phyloP scores from a whole-genome alignment of 1,140 invertebrate species.

The Drosophila orena region DNA sequence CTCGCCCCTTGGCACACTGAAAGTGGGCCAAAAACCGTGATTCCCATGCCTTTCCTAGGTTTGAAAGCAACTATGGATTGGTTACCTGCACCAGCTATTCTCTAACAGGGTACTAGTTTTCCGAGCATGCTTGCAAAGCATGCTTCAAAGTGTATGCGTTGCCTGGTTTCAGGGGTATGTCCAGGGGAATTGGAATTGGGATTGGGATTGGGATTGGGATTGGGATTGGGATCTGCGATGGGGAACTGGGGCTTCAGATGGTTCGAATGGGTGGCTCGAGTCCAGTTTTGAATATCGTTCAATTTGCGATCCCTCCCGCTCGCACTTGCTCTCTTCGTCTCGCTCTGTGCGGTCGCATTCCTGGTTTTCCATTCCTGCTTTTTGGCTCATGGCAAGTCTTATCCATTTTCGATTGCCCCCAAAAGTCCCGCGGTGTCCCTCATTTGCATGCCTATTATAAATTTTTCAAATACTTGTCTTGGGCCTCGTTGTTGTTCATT shows the following conservation, averaged over 20 bases:
- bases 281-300: slow-evolving; percentile 69
- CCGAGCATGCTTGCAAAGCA: slow-evolving; percentile 9
- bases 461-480: slow-evolving; percentile 77
- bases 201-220: slow-evolving; percentile 5
- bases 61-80: no score
- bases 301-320: slow-evolving; percentile 28
- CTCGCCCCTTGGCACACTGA: no score
- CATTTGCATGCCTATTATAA: slow-evolving; percentile 74
- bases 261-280: slow-evolving; percentile 32
- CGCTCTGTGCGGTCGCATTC: slow-evolving; percentile 1
- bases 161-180: slow-evolving; percentile 20
- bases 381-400: slow-evolving; percentile 32
- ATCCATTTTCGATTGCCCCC: slow-evolving; percentile 53
- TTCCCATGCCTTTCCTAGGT: no score
- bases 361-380: slow-evolving; percentile 24
- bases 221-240: slow-evolving; percentile 1
- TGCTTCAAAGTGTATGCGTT: slow-evolving; percentile 76
- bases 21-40: no score
- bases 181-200: slow-evolving; percentile 2
- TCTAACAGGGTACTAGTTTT: slow-evolving; percentile 3
- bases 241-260: slow-evolving; percentile 2
- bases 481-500: slow-evolving; percentile 26
- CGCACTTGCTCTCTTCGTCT: background rate
- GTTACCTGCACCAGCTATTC: background rate
- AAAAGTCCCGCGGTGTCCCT: slow-evolving; percentile 9